phyloP scores from a whole-genome alignment of 1,140 invertebrate species.

The Artemia franciscana region DNA sequence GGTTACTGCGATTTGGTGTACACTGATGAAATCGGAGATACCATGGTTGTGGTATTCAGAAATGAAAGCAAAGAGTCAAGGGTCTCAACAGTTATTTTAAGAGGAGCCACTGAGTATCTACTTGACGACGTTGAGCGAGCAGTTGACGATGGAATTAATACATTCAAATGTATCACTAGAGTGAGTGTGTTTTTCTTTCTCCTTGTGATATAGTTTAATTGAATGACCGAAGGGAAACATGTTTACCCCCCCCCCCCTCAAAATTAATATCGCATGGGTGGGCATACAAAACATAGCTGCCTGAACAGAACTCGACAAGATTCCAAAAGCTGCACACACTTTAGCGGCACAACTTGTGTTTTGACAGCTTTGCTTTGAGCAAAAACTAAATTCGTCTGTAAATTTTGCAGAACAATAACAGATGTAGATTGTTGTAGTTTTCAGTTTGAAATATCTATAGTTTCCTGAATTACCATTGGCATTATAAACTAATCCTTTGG shows the following conservation, averaged over 20 bases:
- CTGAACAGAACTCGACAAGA: too few relatives aligned
- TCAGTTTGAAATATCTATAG: too few relatives aligned
- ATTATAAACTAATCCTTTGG: too few relatives aligned
- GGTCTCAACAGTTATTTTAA: conserved; percentile 75
- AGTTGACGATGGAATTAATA: conserved; percentile 96
- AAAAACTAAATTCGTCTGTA: too few relatives aligned
- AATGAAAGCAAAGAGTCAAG: conserved; percentile 52
- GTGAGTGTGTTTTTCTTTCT: conserved; percentile 15
- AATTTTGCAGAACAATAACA: too few relatives aligned
- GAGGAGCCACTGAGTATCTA: conserved; percentile 90
- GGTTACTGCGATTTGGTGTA: conserved; percentile 76
- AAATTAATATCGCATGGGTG: not conserved
- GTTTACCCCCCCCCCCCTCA: conserved; percentile 1
- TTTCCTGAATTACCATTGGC: too few relatives aligned
- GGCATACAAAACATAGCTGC: too few relatives aligned
- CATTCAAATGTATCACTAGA: conserved; percentile 66
- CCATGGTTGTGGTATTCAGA: conserved; percentile 71
- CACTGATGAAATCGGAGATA: conserved; percentile 91
- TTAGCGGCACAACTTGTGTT: too few relatives aligned
- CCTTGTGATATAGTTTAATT: conserved; percentile 8
- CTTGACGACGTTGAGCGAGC: conserved; percentile 98
- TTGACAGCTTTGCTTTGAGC: too few relatives aligned
- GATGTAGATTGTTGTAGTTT: too few relatives aligned
- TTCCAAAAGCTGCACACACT: too few relatives aligned
- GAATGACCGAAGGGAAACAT: too few relatives aligned